phyloP scores from a whole-genome alignment of 2,888 invertebrate species.

The Prosopocoilus inquinatus region DNA sequence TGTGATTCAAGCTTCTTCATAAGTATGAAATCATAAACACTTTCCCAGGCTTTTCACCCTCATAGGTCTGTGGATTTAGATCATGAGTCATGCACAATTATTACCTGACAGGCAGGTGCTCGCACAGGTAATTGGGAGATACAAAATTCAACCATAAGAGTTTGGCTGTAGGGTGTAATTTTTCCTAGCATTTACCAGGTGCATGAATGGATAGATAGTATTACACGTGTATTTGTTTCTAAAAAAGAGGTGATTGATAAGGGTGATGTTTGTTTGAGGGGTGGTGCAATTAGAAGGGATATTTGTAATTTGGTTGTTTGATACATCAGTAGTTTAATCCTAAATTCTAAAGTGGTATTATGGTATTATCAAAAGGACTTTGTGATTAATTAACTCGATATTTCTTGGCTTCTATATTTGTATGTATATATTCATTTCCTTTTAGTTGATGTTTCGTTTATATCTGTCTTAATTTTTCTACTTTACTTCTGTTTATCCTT shows the following conservation, averaged over 20 bases:
- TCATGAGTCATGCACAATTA: conserved; percentile 6
- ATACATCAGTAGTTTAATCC: conserved; percentile 7
- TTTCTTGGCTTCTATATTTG: not conserved
- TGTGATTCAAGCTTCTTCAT: not conserved
- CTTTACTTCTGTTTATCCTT: no score
- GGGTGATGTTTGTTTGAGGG: conserved; percentile 5
- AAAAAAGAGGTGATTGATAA: no score
- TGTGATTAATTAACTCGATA: not conserved
- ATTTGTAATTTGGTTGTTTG: conserved; percentile 3
- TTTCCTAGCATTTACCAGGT: conserved; percentile 3
- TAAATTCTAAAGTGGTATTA: not conserved
- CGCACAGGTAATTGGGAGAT: conserved; percentile 3
- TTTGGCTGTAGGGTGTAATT: not conserved
- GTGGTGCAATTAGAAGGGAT: conserved; percentile 2
- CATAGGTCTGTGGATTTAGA: not conserved
- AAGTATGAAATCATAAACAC: not conserved
- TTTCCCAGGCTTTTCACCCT: conserved; percentile 2
- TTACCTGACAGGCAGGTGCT: conserved; percentile 11
- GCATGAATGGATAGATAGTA: conserved; percentile 2
- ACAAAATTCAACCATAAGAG: not conserved
- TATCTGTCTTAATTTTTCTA: no score
- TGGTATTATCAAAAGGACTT: not conserved
- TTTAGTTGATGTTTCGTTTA: no score
- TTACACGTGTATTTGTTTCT: not conserved
- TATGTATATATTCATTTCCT: no score